Percentiles rank a stretch among this genome's conserved stretches.
phyloP scores from a whole-genome alignment of 2,888 invertebrate genomes.

The Pimpla rufipes region DNA sequence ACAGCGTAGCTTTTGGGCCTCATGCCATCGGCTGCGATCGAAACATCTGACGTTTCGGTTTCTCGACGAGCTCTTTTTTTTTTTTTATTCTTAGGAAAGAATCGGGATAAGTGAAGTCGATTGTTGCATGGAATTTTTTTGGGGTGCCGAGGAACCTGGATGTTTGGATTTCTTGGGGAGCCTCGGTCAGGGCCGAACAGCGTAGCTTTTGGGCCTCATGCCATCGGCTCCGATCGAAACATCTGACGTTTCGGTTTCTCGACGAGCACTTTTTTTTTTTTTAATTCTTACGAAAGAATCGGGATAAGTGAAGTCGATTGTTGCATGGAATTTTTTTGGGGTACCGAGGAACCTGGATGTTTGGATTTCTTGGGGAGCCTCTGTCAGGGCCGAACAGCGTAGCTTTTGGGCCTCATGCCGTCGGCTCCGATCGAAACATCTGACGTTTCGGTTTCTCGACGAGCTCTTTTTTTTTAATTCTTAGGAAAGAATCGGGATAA shows the following conservation, averaged over 20 bases:
- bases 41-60: background rate
- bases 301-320: too few relatives aligned
- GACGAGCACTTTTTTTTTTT: background rate
- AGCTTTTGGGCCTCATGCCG: background rate
- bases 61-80: background rate
- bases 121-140: too few relatives aligned
- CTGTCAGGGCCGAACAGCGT: background rate
- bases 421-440: background rate
- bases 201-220: background rate
- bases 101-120: too few relatives aligned
- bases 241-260: background rate
- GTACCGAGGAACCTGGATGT: too few relatives aligned
- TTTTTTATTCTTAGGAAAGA: too few relatives aligned
- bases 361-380: too few relatives aligned
- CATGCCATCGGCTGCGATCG: too few relatives aligned
- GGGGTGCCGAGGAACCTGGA: too few relatives aligned
- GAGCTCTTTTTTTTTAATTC: background rate
- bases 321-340: too few relatives aligned
- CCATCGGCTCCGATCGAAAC: background rate
- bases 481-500: too few relatives aligned
- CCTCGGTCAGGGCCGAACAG: conserved; percentile 6
- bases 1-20: background rate
- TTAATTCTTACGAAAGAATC: too few relatives aligned
- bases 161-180: too few relatives aligned
- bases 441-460: background rate